phyloP scores from a whole-genome alignment of 2,113 vertebrate genomes.

The Ariopsis seemanni region DNA sequence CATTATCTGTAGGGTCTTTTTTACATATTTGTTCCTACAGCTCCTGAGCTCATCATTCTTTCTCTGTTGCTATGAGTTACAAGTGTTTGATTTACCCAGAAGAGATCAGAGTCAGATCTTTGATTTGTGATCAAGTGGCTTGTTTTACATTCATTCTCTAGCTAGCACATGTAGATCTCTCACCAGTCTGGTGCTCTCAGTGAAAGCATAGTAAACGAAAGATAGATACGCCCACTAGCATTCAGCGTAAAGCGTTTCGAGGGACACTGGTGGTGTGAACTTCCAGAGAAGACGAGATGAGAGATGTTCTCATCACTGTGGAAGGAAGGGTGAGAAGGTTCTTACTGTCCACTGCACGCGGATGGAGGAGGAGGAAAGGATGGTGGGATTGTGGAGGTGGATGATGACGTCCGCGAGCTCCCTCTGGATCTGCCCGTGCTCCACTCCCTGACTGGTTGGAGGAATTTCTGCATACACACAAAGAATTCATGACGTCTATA shows the following conservation, averaged over 20 bases:
- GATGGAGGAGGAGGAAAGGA: slow-evolving; percentile 94
- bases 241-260: not conserved
- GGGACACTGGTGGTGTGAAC: not conserved
- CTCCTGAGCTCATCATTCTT: too few species aligned
- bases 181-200: not conserved
- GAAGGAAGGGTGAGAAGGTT: slow-evolving; percentile 36
- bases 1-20: not conserved
- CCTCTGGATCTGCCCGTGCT: slow-evolving; percentile 95
- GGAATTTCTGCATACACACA: slow-evolving; percentile 81
- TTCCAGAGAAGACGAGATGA: not conserved
- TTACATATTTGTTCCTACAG: too few species aligned
- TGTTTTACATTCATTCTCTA: not conserved
- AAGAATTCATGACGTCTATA: not conserved
- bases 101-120: not conserved
- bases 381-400: slow-evolving; percentile 95
- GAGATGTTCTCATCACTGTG: not conserved
- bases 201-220: not conserved
- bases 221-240: not conserved
- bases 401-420: slow-evolving; percentile 91
- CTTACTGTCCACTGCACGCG: slow-evolving; percentile 99
- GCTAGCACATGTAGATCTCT: not conserved
- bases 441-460: slow-evolving; percentile 94
- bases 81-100: not conserved
- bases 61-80: not conserved
- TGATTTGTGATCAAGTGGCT: not conserved